Conservation (phyloP, 1,140 invertebrate genomes). For the Bombus pascuorum region DNA sequence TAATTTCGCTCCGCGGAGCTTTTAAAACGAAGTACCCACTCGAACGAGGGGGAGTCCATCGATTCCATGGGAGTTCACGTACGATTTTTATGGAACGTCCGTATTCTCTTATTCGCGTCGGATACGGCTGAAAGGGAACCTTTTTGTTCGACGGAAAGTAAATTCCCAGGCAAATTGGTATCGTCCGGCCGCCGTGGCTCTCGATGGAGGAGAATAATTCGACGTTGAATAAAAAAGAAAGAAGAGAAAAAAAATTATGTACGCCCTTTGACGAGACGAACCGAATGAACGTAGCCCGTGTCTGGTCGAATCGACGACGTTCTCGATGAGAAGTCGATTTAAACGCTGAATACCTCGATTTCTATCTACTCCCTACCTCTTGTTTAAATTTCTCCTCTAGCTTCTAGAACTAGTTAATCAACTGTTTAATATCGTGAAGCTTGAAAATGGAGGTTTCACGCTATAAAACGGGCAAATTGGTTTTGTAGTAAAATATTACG, state of each 20-base stretch:
- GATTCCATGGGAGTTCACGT: conserved; percentile 53
- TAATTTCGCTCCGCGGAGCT: conserved; percentile 50
- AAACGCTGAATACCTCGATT: conserved; percentile 9
- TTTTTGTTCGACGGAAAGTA: conserved; percentile 35
- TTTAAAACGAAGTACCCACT: conserved; percentile 53
- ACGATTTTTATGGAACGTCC: conserved; percentile 54
- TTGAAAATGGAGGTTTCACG: background rate
- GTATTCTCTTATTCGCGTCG: conserved; percentile 50
- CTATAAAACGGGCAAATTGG: background rate
- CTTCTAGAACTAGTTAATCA: background rate
- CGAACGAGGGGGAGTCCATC: conserved; percentile 36
- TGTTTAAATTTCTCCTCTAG: background rate
- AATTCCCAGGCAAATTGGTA: conserved; percentile 54
- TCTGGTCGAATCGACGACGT: conserved; percentile 1
- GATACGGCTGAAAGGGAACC: conserved; percentile 20
- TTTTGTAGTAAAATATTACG: background rate
- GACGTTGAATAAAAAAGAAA: background rate
- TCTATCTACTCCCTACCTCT: background rate
- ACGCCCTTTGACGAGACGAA: conserved; percentile 18
- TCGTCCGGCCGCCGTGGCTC: conserved; percentile 15
- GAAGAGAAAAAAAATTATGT: conserved; percentile 11
- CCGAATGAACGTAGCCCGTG: conserved; percentile 9
- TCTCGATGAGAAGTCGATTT: conserved; percentile 4
- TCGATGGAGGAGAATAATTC: conserved; percentile 44
- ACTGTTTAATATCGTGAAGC: background rate